Base-by-base conservation (phyloP, 2,113 vertebrate species). In the Rhegmatorhina hoffmannsi region DNA sequence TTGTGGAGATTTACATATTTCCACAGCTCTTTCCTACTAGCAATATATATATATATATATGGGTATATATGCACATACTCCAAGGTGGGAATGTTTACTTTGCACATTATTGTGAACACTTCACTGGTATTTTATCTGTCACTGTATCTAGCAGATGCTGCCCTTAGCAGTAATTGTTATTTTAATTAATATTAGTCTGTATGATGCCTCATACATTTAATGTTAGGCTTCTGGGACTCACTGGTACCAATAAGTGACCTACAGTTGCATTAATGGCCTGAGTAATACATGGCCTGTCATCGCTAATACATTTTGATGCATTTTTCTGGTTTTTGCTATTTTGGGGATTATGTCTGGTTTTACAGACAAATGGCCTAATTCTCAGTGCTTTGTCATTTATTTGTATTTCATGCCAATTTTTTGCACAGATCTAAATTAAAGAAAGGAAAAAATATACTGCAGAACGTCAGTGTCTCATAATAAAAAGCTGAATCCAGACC, bases 321-420 rank as follows among this genome's bases (percentile, higher is more conserved):
- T 94, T 95, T 95, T 97, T 76, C 60, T 95, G 47, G 94, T 46
- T 94, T 97, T 87, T 95, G 60, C 86, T 95, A 38, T 97, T 94
- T 95, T 89, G 85, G 73, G 83, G 84, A 80, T 89, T 92, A 81
- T 85, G 84, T 92, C 68, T 90, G 60, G 36, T 92, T 96, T 91
- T 93, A 77, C 64, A 92, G 82, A 96, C 72, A 96, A 97, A 95
- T 89, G 84, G 59, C 78, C 72, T 91, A 86, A 95, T 95, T 95
- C 70, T 95, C 72, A 72, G 52, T 4, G 34, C 75, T 91, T 92
- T 90, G 80, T 94, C 88, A 91, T 86, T 96, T 96, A 84, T 88
- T 96, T 96, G 63, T 92, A 70, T 94, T 94, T 95, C 68, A 33
- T 70, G 88, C 34, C 80, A 34, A 23, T 87, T 87, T 84, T 90